Conservation (phyloP, 1,140 invertebrate genomes). For the Eupeodes corollae region DNA sequence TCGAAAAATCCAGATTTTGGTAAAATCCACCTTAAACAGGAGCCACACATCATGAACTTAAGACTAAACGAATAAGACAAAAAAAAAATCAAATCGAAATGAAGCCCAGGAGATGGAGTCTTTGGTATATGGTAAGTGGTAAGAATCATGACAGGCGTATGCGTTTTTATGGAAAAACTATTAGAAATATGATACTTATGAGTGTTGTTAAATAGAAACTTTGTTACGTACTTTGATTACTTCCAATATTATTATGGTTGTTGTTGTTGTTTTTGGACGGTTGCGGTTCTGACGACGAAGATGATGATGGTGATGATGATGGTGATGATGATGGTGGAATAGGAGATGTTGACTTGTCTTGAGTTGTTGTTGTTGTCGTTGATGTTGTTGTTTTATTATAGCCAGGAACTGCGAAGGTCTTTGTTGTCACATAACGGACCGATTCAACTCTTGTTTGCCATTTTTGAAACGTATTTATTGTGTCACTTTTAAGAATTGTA, state of each 20-base stretch:
- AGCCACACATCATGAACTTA: too few species aligned
- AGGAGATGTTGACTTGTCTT: constrained; percentile 1
- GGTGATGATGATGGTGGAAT: constrained; percentile 2
- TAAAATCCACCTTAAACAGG: too few species aligned
- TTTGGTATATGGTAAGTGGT: too few species aligned
- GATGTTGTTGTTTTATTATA: constrained; percentile 12
- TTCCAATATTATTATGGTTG: background rate
- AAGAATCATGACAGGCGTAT: too few species aligned
- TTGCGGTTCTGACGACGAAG: background rate
- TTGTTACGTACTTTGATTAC: background rate
- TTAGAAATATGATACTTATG: background rate
- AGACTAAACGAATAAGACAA: too few species aligned
- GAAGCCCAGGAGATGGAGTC: too few species aligned
- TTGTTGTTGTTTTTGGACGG: background rate
- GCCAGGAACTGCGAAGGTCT: constrained; percentile 29
- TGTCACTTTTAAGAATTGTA: constrained; percentile 20
- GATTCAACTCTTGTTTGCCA: constrained; percentile 35
- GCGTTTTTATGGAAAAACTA: too few species aligned
- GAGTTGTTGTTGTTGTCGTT: constrained; percentile 13
- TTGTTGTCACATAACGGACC: constrained; percentile 32
- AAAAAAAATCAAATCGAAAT: too few species aligned
- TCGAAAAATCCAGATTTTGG: too few species aligned
- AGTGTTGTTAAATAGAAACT: background rate
- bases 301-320: background rate
- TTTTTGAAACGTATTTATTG: constrained; percentile 33